Evolutionary conservation across 2,797 vertebrate genomes (phyloP).

Genomic region (Diplodus sargus): DNA sequence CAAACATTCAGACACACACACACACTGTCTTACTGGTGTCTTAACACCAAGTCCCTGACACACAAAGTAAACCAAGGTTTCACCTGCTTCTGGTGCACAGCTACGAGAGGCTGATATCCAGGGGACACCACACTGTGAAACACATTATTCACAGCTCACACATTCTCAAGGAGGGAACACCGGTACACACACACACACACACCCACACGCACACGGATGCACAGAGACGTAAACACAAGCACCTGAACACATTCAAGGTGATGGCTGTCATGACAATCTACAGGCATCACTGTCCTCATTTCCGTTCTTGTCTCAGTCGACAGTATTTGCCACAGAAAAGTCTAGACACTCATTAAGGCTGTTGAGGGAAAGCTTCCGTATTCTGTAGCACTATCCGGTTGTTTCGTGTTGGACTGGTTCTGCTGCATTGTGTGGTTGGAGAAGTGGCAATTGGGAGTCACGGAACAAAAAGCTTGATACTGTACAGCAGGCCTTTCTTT

Average conservation of each 20-base stretch:
- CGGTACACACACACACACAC: background rate
- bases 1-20: slow-evolving; percentile 14
- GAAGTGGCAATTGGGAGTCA: slow-evolving; percentile 6
- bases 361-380: slow-evolving; percentile 17
- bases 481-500: background rate
- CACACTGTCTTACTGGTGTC: slow-evolving; percentile 20
- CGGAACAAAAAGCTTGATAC: background rate
- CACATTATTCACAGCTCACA: slow-evolving; percentile 73
- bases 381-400: background rate
- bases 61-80: slow-evolving; percentile 61
- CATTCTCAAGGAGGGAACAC: slow-evolving; percentile 48
- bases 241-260: slow-evolving; percentile 6
- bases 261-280: slow-evolving; percentile 54
- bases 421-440: background rate
- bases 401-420: slow-evolving; percentile 5
- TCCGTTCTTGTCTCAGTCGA: slow-evolving; percentile 34
- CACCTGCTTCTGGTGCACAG: slow-evolving; percentile 60
- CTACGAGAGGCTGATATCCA: slow-evolving; percentile 63
- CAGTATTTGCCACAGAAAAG: slow-evolving; percentile 36
- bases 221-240: background rate
- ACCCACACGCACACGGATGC: background rate
- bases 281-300: slow-evolving; percentile 56
- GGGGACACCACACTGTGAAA: slow-evolving; percentile 68
- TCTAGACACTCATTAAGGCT: slow-evolving; percentile 30
- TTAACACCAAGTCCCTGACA: slow-evolving; percentile 34